Evolutionary conservation across 2,888 invertebrate species (phyloP).

Genomic region (Andrena haemorrhoa): DNA sequence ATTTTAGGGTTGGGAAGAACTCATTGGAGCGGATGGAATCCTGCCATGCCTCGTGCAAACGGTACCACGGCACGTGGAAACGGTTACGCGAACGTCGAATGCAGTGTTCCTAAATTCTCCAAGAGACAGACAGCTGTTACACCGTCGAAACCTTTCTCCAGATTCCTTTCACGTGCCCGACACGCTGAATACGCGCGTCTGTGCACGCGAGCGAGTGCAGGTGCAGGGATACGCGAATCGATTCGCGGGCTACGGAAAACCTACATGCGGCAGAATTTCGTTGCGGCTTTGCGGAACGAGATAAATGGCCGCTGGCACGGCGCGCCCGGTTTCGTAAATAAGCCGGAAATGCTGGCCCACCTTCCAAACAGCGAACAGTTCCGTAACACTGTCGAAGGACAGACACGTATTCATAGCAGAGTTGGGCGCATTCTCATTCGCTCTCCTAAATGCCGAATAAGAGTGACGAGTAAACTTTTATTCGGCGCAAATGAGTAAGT

Average conservation of each 20-base stretch:
- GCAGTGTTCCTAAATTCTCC: slow-evolving; percentile 14
- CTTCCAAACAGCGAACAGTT: slow-evolving; percentile 15
- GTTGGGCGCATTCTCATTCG: background rate
- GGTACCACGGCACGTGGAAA: slow-evolving; percentile 11
- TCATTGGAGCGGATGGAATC: too few species aligned
- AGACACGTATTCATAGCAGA: slow-evolving; percentile 24
- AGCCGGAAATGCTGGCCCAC: slow-evolving; percentile 63
- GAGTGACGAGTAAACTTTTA: too few species aligned
- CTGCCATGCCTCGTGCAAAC: background rate
- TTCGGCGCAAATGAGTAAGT: background rate
- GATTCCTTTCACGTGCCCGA: slow-evolving; percentile 51
- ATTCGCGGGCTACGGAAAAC: slow-evolving; percentile 46
- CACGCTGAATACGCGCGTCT: slow-evolving; percentile 9
- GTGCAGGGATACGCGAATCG: slow-evolving; percentile 52
- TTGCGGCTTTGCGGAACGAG: slow-evolving; percentile 35
- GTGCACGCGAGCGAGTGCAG: slow-evolving; percentile 31
- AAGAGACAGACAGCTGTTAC: slow-evolving; percentile 2
- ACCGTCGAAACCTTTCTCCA: slow-evolving; percentile 45
- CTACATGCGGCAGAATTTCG: slow-evolving; percentile 49
- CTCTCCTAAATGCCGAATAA: background rate
- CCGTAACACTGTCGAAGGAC: slow-evolving; percentile 48
- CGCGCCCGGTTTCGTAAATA: slow-evolving; percentile 59
- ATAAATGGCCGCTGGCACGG: slow-evolving; percentile 58
- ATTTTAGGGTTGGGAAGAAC: too few species aligned
- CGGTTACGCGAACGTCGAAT: slow-evolving; percentile 17